Evolutionary conservation across 2,888 invertebrate genomes (phyloP), one percentile per base, ranked within the genome.

Genomic region (Caenorhabditis macrosperma): DNA sequence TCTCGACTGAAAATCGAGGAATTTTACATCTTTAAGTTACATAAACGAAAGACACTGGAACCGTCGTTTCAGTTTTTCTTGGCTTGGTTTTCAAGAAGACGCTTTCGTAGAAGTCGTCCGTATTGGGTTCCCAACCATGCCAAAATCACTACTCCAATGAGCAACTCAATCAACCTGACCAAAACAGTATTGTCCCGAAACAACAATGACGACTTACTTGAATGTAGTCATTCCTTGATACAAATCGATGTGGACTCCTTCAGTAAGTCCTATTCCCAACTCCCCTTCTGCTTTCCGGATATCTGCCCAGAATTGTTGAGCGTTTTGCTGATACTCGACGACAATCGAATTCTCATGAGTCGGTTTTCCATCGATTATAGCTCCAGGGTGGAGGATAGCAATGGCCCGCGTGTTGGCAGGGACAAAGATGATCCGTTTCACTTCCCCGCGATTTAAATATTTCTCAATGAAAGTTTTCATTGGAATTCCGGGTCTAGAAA

Each of bases 221-320:
- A 78, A 24, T 24, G 72, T 67, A 10, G 80, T 78, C 78, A 85
- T 76, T 69, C 82, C 83, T 63, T 83, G 82, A 63, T 84, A 78
- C 24, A 81, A 24, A 38, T 84, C 74, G 30, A 86, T 82, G 38
- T 68, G 74, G 2, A 85, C 82, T 38, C 86, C 86, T 52, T 85
- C 63, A n/a, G 74, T 15, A 30, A 86, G 59, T 17, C 81, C 68
- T 33, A 86, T 85, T 26, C 86, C 86, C 12, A 86, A 52, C 30
- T 75, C 81, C 0, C 74, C 76, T 55, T 86, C 86, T 22, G 78
- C 78, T 69, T 82, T 82, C 17, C 86, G 61, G 30, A 86, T 67
- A 44, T 85, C 86, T 0, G 85, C 86, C 84, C 83, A 85, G 57
- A 86, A 85, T 50, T 84, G 78, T n/a, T 77, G 81, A 9, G 85